Conservation (phyloP, 2,113 vertebrate genomes). For the Crocuta crocuta region DNA sequence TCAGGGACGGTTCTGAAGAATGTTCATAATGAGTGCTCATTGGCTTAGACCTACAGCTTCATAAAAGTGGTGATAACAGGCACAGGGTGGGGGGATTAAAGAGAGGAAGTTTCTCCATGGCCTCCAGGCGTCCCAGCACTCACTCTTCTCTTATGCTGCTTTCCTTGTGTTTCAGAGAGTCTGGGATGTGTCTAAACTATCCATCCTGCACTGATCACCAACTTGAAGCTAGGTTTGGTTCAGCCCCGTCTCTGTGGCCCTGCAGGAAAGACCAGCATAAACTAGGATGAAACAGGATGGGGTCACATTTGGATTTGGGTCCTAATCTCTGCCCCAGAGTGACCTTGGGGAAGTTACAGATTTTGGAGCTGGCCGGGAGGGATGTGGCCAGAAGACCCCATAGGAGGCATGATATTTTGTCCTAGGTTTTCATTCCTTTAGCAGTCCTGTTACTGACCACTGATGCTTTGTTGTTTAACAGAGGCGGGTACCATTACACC, state of each 20-base stretch:
- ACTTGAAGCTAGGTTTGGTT: not conserved
- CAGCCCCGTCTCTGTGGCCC: not conserved
- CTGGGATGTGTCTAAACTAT: not conserved
- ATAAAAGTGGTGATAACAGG: slow-evolving; percentile 38
- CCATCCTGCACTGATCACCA: no score
- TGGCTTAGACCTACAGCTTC: not conserved
- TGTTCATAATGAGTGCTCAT: slow-evolving; percentile 20
- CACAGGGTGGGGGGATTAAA: not conserved
- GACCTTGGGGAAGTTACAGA: not conserved
- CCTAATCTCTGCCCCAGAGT: not conserved
- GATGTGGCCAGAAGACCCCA: not conserved
- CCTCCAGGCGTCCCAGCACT: not conserved
- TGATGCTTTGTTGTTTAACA: not conserved
- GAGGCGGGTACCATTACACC: no score
- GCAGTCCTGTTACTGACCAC: not conserved
- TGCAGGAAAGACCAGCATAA: not conserved
- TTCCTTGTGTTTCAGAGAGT: not conserved
- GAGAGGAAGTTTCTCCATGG: not conserved
- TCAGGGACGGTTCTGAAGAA: slow-evolving; percentile 60
- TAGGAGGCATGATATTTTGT: not conserved
- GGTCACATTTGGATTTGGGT: not conserved
- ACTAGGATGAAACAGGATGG: not conserved
- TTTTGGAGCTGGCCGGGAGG: not conserved
- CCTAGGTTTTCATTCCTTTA: not conserved
- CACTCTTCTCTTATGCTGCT: not conserved